Percentiles rank a stretch among this genome's conserved stretches.
phyloP scores from a whole-genome alignment of 2,113 vertebrate genomes.

The Tapirus terrestris region DNA sequence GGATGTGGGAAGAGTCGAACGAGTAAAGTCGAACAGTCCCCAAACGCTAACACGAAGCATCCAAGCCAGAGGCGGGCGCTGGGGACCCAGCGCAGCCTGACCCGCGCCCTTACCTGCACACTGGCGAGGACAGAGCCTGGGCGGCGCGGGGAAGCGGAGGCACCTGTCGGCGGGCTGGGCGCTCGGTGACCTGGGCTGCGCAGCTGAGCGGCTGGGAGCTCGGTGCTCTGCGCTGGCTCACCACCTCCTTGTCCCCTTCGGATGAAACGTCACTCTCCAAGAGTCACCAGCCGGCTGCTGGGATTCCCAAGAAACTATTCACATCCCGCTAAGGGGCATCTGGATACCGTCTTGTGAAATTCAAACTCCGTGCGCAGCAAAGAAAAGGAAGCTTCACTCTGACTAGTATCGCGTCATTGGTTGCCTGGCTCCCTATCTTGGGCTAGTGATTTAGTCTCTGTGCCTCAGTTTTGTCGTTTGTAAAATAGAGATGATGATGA shows the following conservation, averaged over 20 bases:
- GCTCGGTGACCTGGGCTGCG: background rate
- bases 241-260: rapidly evolving
- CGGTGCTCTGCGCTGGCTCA: background rate
- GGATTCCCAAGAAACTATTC: background rate
- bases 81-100: background rate
- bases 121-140: rapidly evolving
- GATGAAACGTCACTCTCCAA: background rate
- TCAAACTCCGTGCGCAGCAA: background rate
- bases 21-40: background rate
- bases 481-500: background rate
- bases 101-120: background rate
- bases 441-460: background rate
- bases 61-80: background rate
- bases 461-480: background rate
- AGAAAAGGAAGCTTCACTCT: background rate
- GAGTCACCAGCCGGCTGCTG: background rate
- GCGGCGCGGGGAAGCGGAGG: rapidly evolving
- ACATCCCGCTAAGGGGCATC: background rate
- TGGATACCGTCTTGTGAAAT: background rate
- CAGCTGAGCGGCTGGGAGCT: background rate
- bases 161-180: background rate
- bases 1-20: background rate
- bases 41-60: rapidly evolving
- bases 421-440: background rate
- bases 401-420: background rate